These are phyloP conservation scores for Periparus ater DNA, from an alignment of 2,797 vertebrate species.

Conservation along the genomic window DNA sequence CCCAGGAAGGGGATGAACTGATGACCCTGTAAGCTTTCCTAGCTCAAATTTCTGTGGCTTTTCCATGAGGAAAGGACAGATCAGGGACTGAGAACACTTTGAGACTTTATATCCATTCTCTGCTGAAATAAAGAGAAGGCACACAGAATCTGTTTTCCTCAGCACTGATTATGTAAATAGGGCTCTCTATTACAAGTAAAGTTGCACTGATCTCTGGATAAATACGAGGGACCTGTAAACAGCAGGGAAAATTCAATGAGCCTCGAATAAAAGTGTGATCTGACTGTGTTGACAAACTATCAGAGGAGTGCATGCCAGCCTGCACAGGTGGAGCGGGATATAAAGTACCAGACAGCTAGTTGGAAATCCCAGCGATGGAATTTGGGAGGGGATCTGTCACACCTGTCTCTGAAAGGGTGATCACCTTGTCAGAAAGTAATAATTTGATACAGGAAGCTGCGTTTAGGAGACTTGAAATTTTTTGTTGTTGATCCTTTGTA, in stretches of 20 bases:
- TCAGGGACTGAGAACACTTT: slow-evolving; percentile 3
- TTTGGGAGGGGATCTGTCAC: neutral
- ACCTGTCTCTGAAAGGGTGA: neutral
- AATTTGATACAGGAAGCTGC: neutral
- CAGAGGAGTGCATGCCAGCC: neutral
- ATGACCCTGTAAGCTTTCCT: slow-evolving; percentile 23
- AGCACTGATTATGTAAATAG: neutral
- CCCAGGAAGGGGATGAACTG: slow-evolving; percentile 7
- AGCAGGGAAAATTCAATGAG: neutral
- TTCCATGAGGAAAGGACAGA: slow-evolving; percentile 13
- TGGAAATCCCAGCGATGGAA: neutral
- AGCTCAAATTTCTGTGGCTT: slow-evolving; percentile 46
- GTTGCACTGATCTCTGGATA: neutral
- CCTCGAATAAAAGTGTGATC: neutral
- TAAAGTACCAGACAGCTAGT: neutral
- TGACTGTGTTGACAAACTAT: neutral
- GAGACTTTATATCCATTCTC: slow-evolving; percentile 12
- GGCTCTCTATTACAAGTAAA: slow-evolving; percentile 17
- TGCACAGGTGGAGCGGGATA: neutral
- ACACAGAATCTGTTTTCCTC: slow-evolving; percentile 18
- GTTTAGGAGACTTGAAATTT: neutral
- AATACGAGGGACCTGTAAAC: slow-evolving; percentile 2
- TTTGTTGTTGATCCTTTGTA: neutral
- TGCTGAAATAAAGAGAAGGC: slow-evolving; percentile 9
- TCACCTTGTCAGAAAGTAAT: slow-evolving; percentile 27